phyloP scores from a whole-genome alignment of 2,888 invertebrate genomes.

The Odontocerum albicorne region DNA sequence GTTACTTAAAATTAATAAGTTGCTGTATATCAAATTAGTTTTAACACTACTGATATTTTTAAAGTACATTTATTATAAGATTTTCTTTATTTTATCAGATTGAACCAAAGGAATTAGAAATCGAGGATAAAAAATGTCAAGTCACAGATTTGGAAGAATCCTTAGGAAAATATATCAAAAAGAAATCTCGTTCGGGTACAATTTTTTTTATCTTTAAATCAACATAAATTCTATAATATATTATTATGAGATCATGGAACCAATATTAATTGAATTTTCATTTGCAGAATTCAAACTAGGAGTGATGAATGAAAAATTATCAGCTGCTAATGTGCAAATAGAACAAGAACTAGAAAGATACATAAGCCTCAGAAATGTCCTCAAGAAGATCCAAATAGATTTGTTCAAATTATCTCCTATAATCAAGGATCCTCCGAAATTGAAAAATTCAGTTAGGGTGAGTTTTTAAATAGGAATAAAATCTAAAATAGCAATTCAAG shows the following conservation, averaged over 20 bases:
- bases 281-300: constrained; percentile 70
- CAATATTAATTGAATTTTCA: too few relatives aligned
- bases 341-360: constrained; percentile 65
- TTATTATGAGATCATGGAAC: too few relatives aligned
- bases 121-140: constrained; percentile 79
- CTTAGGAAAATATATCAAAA: constrained; percentile 75
- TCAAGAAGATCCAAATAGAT: constrained; percentile 79
- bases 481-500: too few relatives aligned
- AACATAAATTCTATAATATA: not conserved
- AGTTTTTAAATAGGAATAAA: too few relatives aligned
- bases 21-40: too few relatives aligned
- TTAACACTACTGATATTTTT: too few relatives aligned
- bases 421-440: constrained; percentile 72
- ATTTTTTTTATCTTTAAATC: constrained; percentile 6
- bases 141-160: constrained; percentile 83
- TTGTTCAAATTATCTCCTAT: constrained; percentile 77
- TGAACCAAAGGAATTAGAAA: constrained; percentile 83
- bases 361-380: constrained; percentile 60
- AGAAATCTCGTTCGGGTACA: constrained; percentile 63
- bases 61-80: too few relatives aligned
- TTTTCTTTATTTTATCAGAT: constrained; percentile 58
- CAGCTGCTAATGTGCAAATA: constrained; percentile 71
- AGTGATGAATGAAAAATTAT: constrained; percentile 76
- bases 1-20: too few relatives aligned
- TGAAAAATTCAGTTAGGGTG: constrained; percentile 60